phyloP scores from a whole-genome alignment of 2,888 invertebrate genomes.

The Drosophila maculinotata region DNA sequence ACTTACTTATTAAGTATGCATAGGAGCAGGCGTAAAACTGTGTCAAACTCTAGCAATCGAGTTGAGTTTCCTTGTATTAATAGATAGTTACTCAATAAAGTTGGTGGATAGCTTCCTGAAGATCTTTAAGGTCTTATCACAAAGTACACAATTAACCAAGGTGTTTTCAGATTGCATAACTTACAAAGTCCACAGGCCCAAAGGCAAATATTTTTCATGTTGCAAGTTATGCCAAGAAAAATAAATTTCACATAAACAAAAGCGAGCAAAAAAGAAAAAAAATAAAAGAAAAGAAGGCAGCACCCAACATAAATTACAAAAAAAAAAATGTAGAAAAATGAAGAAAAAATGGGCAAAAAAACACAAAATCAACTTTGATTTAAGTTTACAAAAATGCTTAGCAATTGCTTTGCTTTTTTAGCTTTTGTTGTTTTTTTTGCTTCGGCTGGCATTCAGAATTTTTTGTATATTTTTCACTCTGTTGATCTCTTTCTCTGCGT shows the following conservation, averaged over 20 bases:
- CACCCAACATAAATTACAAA: conserved; percentile 52
- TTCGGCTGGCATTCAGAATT: conserved; percentile 42
- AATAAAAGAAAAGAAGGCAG: conserved; percentile 41
- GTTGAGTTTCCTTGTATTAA: too few species aligned
- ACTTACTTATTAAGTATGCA: too few species aligned
- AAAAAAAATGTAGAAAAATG: conserved; percentile 44
- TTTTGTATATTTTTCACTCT: conserved; percentile 36
- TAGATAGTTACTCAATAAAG: too few species aligned
- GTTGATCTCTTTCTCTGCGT: conserved; percentile 45
- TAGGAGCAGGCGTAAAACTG: too few species aligned
- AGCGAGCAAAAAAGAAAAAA: conserved; percentile 16
- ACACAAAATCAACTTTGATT: conserved; percentile 79
- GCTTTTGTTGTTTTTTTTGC: conserved; percentile 55
- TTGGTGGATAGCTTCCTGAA: too few species aligned
- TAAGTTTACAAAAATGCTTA: conserved; percentile 82
- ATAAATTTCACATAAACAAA: conserved; percentile 64
- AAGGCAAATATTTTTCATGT: conserved; percentile 35
- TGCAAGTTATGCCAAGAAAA: conserved; percentile 67
- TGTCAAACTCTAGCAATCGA: background rate
- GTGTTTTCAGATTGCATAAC: conserved; percentile 26
- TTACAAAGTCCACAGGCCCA: conserved; percentile 5
- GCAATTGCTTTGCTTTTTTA: conserved; percentile 75
- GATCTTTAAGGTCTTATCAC: background rate
- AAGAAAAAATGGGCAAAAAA: conserved; percentile 36
- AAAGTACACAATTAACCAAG: conserved; percentile 38